These are phyloP conservation scores for Tragelaphus eurycerus DNA, from an alignment of 2,797 vertebrate species.

Conservation along the genomic window DNA sequence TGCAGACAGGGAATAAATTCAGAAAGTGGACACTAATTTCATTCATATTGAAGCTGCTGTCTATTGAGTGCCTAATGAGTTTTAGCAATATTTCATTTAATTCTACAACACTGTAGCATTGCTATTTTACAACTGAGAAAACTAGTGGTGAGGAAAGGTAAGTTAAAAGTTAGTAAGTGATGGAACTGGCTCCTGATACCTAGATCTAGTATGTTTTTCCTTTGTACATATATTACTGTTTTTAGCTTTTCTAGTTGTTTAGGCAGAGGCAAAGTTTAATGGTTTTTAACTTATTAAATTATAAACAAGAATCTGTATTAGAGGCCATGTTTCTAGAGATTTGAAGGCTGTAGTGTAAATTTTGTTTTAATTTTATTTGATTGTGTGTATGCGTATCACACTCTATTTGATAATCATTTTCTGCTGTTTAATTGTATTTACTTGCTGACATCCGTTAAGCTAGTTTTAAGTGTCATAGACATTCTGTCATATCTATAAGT, in stretches of 20 bases:
- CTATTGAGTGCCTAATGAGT: neutral
- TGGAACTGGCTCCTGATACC: neutral
- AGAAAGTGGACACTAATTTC: neutral
- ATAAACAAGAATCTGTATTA: slow-evolving; percentile 39
- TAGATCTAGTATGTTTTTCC: neutral
- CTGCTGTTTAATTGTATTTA: slow-evolving; percentile 13
- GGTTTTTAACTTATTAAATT: slow-evolving; percentile 40
- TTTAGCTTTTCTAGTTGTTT: neutral
- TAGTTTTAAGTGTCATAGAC: slow-evolving; percentile 29
- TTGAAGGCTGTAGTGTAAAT: slow-evolving; percentile 8
- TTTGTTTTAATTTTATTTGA: slow-evolving; percentile 35
- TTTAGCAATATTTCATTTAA: slow-evolving; percentile 2
- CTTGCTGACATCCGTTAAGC: slow-evolving; percentile 15
- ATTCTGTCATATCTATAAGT: neutral
- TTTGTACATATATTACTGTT: neutral
- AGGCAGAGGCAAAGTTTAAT: neutral
- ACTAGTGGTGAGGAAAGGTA: slow-evolving; percentile 39
- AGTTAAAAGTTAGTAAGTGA: slow-evolving; percentile 37
- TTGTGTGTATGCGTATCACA: neutral
- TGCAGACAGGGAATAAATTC: slow-evolving; percentile 40
- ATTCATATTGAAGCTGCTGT: neutral
- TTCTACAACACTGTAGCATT: neutral
- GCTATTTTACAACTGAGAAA: neutral
- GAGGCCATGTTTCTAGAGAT: slow-evolving; percentile 3
- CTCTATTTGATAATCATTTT: neutral